Evolutionary conservation across 2,797 vertebrate species (phyloP), one percentile per base, ranked within the genome.

Genomic region (Vipera ursinii): DNA sequence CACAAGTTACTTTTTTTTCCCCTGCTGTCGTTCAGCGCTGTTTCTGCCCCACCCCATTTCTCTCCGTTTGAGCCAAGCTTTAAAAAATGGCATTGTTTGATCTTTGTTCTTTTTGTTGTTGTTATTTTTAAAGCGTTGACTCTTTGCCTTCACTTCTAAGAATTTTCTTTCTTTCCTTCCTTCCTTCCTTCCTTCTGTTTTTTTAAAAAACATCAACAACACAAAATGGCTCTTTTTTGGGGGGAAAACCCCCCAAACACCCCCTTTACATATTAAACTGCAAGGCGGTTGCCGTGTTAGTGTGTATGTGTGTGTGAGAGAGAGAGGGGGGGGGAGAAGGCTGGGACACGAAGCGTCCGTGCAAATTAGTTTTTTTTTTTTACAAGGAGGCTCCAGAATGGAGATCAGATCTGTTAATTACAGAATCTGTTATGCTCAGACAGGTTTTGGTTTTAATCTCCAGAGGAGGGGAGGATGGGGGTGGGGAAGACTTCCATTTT

Each of bases 381-480:
- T 69, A 53, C 0, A 0, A 91, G 57, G 89, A 86, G 6, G 51
- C 87, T 56, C 3, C 91, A 88, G 91, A 92, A 89, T 95, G 85
- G 78, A 14, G 92, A 92, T 94, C 60, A 17, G 91, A 0, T 73
- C 15, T 55, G 61, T 93, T 96, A 93, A 95, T 96, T 95, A 95
- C 93, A 69, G 93, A 88, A 63, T 92, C 94, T 86, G 86, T 87
- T 94, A 92, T 90, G 55, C 73, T 24, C 73, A 89, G 88, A 65
- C 86, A 61, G 59, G 60, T 57, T 89, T 38, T 1, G 48, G 3
- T 14, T n/a, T 17, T 22, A 86, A 48, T 89, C 91, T 63, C 82
- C 59, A 86, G 91, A 4, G 32, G 2, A 3, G 10, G 26, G 56
- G 3, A 1, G 8, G 91, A 6, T 20, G 2, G 4, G 12, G 1